These are phyloP conservation scores for Apis mellifera DNA, from an alignment of 1,140 invertebrate genomes.

Conservation along the genomic window Amel_HAv3.1 CM009937.2:8921001-8921500, in stretches of 20 bases:
- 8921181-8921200: not conserved
- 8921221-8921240: not conserved
- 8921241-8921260: not conserved
- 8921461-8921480: conserved; percentile 43
- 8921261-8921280: not conserved
- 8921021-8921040: too few species aligned
- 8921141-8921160: not conserved
- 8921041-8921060: too few species aligned
- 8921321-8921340: not conserved
- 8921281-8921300: not conserved
- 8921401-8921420: not conserved
- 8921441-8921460: not conserved
- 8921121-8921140: too few species aligned
- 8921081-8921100: too few species aligned
- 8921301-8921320: not conserved
- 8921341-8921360: not conserved
- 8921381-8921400: not conserved
- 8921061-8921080: too few species aligned
- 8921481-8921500: conserved; percentile 77
- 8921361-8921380: not conserved
- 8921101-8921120: too few species aligned
- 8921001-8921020: too few species aligned
- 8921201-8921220: not conserved
- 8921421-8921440: not conserved
- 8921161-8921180: not conserved